Conservation (phyloP, 2,797 vertebrate species). For the Acanthurus leucopareius region DNA sequence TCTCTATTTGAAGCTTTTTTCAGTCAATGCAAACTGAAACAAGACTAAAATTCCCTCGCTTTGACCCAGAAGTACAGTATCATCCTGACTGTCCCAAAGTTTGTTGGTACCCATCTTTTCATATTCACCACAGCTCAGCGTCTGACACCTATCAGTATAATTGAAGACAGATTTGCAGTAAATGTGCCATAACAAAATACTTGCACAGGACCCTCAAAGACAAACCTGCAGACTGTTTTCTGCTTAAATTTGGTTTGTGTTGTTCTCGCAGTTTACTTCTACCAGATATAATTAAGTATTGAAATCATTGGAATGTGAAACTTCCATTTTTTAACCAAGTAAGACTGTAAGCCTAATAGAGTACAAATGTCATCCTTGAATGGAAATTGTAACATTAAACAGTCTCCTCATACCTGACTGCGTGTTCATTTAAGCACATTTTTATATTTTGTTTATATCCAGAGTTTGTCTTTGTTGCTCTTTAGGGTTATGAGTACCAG, state of each 20-base stretch:
- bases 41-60: no score
- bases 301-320: background rate
- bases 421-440: background rate
- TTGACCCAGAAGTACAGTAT: no score
- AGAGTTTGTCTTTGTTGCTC: conserved; percentile 12
- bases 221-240: background rate
- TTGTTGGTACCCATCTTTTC: background rate
- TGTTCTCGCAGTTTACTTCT: background rate
- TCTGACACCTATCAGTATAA: background rate
- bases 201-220: background rate
- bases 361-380: background rate
- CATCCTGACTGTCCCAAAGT: no score
- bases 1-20: background rate
- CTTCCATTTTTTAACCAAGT: background rate
- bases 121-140: background rate
- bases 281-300: background rate
- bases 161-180: no score
- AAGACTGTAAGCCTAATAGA: background rate
- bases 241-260: background rate
- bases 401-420: background rate
- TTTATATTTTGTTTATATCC: background rate
- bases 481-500: conserved; percentile 84
- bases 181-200: background rate
- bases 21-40: background rate
- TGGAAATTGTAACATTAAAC: conserved; percentile 2